Base-by-base conservation (phyloP, 1,140 invertebrate genomes). In the Panulirus ornatus region DNA sequence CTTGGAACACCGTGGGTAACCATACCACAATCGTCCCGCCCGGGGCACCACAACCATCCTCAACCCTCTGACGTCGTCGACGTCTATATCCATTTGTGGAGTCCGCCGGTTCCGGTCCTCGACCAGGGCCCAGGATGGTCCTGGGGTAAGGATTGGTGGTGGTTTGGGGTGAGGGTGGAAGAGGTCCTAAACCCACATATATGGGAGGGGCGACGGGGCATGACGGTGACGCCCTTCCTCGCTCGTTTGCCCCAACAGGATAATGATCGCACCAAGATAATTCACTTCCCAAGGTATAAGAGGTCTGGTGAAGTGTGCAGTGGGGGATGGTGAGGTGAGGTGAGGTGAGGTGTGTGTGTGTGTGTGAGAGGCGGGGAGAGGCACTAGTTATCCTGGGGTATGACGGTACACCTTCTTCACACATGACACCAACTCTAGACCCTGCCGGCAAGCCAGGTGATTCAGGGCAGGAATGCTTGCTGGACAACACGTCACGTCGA, bases 321-420 rank as follows among this genome's bases (percentile, higher is more conserved):
- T 9, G 70, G 27, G 9, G 34, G 70, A 73, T n/a, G 27, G 70
- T 22, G 3, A 22, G 22, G 63, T 27, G 34, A 38, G 70, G 70
- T 38, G 27, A 38, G 22, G 11, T 11, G 22, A 58, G 51, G 51
- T 11, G 51, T 11, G 11, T 11, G 51, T 22, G 51, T 11, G 51
- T 11, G 22, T 11, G 51, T 11, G 51, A 22, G 51, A 58, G 51
- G 51, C 51, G 22, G 70, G 1, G 14, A 73, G 70, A 38, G 2
- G 42, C 34, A 30, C 63, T 27, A 30, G 63, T 70, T n/a, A n/a
- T n/a, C n/a, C n/a, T n/a, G n/a, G 27, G 70, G 70, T 73, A 11
- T 38, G 36, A 34, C 70, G 70, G 36, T 38, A 73, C 70, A 73
- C 70, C 70, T 73, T 73, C 34, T 73, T 73, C 36, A 38, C 70